Conservation (phyloP, 2,113 vertebrate species). For the Neopipo cinnamomea region DNA sequence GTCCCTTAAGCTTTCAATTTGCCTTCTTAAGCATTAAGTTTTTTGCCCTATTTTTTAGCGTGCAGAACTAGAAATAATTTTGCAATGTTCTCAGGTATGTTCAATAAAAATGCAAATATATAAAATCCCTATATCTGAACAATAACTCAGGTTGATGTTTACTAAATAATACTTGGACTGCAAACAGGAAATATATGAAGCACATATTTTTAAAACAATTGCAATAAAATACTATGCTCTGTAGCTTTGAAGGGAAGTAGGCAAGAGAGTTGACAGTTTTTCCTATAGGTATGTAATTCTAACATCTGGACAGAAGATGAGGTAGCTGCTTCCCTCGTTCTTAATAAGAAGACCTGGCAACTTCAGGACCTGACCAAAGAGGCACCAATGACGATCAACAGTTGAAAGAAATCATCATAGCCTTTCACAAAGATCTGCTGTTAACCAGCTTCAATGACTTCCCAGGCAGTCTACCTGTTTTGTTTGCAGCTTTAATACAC, state of each 20-base stretch:
- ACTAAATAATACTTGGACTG: background rate
- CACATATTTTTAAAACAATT: background rate
- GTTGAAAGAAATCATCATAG: background rate
- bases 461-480: constrained; percentile 59
- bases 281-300: background rate
- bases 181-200: background rate
- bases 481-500: constrained; percentile 70
- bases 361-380: background rate
- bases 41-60: background rate
- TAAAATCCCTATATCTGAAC: background rate
- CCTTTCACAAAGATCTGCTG: background rate
- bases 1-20: background rate
- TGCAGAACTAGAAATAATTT: background rate
- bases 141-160: background rate
- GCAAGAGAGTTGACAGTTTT: background rate
- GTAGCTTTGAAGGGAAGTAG: background rate
- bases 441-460: constrained; percentile 50
- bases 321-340: background rate
- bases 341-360: background rate
- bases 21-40: background rate
- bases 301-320: background rate
- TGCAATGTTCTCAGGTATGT: background rate
- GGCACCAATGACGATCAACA: background rate
- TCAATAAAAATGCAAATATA: background rate
- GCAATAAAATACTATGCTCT: background rate